These are phyloP conservation scores for Cottoperca gobio DNA, from an alignment of 2,797 vertebrate species.

Conservation along the genomic window DNA sequence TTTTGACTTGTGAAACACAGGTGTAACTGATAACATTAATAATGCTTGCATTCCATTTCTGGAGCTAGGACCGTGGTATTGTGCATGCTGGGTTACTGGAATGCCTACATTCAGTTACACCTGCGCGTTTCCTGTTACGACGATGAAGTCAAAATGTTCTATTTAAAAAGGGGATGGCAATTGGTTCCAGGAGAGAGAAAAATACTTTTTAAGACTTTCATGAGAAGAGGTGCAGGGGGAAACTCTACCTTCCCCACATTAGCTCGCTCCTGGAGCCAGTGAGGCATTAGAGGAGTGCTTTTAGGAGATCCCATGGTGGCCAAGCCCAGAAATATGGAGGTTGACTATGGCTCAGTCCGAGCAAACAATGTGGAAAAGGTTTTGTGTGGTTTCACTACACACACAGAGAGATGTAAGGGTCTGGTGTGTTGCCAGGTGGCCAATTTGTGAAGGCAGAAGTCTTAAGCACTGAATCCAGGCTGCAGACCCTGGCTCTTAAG, in stretches of 20 bases:
- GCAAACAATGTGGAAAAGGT: slow-evolving; percentile 2
- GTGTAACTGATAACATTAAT: neutral
- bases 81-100: too few relatives aligned
- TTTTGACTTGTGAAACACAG: too few relatives aligned
- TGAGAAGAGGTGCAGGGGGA: neutral
- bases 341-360: neutral
- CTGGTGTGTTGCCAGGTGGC: neutral
- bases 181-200: neutral
- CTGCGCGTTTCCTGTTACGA: too few relatives aligned
- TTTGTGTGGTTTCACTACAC: neutral
- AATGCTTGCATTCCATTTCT: neutral
- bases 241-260: too few relatives aligned
- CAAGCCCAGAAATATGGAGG: neutral
- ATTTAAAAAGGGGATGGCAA: neutral
- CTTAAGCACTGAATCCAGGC: neutral
- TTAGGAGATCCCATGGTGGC: neutral
- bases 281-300: neutral
- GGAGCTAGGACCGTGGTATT: too few relatives aligned
- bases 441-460: neutral
- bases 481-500: neutral
- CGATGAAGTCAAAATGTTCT: neutral
- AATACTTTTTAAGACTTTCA: neutral
- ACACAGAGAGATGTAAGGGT: neutral
- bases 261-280: too few relatives aligned
- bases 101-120: too few relatives aligned